Percentiles rank a stretch among this genome's conserved stretches.
These are phyloP conservation scores for Tichodroma muraria DNA, from an alignment of 2,113 vertebrate species.

Conservation along the genomic window DNA sequence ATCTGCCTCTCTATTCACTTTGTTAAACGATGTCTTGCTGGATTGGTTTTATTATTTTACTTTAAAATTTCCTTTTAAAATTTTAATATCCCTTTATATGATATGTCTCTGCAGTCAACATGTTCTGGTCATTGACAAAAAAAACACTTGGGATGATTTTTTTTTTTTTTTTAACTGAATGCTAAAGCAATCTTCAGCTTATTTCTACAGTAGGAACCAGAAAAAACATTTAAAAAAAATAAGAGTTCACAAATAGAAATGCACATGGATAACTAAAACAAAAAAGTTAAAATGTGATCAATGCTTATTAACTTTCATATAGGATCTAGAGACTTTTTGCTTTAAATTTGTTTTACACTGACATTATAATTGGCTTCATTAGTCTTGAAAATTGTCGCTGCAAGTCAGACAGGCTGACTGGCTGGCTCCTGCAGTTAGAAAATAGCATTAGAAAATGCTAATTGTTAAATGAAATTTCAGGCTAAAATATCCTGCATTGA, in stretches of 20 bases:
- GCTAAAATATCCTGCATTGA: constrained; percentile 39
- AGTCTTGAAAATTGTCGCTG: constrained; percentile 64
- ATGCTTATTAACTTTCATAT: constrained; percentile 51
- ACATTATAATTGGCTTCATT: constrained; percentile 62
- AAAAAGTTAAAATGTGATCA: constrained; percentile 43
- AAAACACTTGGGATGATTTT: background rate
- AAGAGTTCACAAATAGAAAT: background rate
- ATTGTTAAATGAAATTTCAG: constrained; percentile 71
- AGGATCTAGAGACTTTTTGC: constrained; percentile 47
- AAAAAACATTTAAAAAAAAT: background rate
- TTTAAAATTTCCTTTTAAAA: background rate
- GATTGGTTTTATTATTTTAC: background rate
- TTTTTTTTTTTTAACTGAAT: background rate
- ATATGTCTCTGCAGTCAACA: background rate
- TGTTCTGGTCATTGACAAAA: background rate
- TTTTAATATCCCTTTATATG: background rate
- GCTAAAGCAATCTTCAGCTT: background rate
- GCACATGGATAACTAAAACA: background rate
- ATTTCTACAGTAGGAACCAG: background rate
- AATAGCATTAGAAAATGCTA: constrained; percentile 66
- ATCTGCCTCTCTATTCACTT: background rate
- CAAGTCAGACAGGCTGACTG: constrained; percentile 67
- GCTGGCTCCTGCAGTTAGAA: constrained; percentile 53
- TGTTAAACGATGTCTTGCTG: background rate
- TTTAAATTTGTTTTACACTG: constrained; percentile 51